Evolutionary conservation across 2,888 invertebrate species (phyloP).

Genomic region (Lysandra bellargus): DNA sequence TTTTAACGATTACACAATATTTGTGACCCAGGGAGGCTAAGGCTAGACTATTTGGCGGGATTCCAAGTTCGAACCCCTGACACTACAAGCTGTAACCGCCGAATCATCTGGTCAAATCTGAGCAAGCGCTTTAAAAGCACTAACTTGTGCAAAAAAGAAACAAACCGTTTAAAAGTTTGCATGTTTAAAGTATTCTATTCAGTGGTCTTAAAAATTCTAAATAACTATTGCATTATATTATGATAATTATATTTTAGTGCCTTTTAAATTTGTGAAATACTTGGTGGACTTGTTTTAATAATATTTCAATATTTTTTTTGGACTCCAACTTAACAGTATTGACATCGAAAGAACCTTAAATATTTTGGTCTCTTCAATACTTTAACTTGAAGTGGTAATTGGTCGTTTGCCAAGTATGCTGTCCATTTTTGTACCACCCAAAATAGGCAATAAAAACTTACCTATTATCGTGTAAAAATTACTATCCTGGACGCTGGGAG

Average conservation of each 20-base stretch:
- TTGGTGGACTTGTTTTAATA: too few species aligned
- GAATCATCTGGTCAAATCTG: background rate
- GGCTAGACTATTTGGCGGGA: background rate
- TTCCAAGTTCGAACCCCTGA: background rate
- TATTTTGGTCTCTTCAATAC: background rate
- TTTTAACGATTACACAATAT: background rate
- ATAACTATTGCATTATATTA: too few species aligned
- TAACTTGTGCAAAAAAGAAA: background rate
- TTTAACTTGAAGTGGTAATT: constrained; percentile 12
- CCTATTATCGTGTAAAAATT: constrained; percentile 71
- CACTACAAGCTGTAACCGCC: background rate
- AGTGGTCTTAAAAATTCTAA: too few species aligned
- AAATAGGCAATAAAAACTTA: constrained; percentile 41
- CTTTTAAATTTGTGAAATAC: too few species aligned
- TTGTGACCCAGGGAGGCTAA: constrained; percentile 4
- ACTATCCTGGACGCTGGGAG: constrained; percentile 63
- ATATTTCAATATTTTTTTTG: too few species aligned
- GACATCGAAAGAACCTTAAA: background rate
- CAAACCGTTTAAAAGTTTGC: background rate
- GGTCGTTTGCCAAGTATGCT: constrained; percentile 20
- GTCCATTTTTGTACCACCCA: background rate
- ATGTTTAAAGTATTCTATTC: background rate
- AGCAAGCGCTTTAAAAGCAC: background rate
- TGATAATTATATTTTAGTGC: too few species aligned
- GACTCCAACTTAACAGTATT: too few species aligned